These are phyloP conservation scores for Plodia interpunctella DNA, from an alignment of 1,140 invertebrate species.

Conservation along the genomic window DNA sequence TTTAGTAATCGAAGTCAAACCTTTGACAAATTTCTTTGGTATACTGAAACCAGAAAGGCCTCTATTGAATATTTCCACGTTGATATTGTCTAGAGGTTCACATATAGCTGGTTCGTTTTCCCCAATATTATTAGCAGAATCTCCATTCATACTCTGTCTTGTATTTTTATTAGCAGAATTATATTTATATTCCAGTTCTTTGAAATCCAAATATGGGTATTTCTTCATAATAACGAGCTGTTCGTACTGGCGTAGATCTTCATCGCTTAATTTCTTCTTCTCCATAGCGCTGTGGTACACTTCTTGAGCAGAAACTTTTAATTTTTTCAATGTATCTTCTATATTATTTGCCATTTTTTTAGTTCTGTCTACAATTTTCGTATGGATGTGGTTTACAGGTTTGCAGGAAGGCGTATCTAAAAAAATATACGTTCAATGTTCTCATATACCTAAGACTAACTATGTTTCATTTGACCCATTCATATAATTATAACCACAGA, in stretches of 20 bases:
- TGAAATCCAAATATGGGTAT: slow-evolving; percentile 60
- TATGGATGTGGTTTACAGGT: slow-evolving; percentile 2
- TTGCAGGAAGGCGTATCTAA: slow-evolving; percentile 17
- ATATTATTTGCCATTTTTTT: slow-evolving; percentile 41
- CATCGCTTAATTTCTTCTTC: slow-evolving; percentile 35
- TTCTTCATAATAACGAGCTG: slow-evolving; percentile 67
- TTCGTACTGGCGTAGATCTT: slow-evolving; percentile 53
- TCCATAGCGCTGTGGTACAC: slow-evolving; percentile 21
- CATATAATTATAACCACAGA: no score
- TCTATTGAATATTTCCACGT: slow-evolving; percentile 60
- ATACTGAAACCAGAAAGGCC: slow-evolving; percentile 61
- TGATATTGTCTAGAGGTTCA: slow-evolving; percentile 46
- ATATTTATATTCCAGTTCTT: slow-evolving; percentile 54
- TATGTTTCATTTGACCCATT: no score
- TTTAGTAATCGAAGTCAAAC: slow-evolving; percentile 19
- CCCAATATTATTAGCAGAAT: slow-evolving; percentile 10
- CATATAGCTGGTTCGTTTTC: slow-evolving; percentile 38
- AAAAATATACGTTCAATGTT: no score
- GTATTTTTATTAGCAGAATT: slow-evolving; percentile 37
- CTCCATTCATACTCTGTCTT: slow-evolving; percentile 40
- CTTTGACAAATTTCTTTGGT: slow-evolving; percentile 36
- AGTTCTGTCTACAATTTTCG: slow-evolving; percentile 26
- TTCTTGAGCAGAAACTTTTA: slow-evolving; percentile 40
- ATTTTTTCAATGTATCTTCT: slow-evolving; percentile 35
- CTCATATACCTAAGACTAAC: no score